Evolutionary conservation across 2,113 vertebrate genomes (phyloP).

Genomic region (Natator depressus): DNA sequence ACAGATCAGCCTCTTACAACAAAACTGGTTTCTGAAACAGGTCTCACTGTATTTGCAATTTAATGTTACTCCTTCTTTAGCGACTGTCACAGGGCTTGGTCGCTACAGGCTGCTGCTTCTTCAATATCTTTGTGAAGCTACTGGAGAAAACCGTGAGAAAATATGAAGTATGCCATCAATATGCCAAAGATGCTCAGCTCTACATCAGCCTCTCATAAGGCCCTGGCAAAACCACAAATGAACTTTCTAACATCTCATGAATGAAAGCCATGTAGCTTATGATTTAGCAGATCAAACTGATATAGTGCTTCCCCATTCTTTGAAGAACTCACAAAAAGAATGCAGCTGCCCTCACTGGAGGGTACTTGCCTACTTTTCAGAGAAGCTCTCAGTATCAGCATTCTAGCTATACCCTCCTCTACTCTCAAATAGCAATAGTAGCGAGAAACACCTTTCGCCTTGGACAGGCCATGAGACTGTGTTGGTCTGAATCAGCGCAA

Average conservation of each 20-base stretch:
- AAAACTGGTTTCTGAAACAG: neutral
- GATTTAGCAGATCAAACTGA: neutral
- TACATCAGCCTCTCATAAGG: neutral
- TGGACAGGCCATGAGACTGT: neutral
- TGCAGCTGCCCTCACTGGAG: neutral
- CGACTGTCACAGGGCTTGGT: fast-evolving
- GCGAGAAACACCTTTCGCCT: fast-evolving
- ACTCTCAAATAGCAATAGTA: fast-evolving
- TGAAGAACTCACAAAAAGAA: neutral
- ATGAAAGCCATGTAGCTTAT: neutral
- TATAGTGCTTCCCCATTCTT: fast-evolving
- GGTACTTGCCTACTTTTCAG: neutral
- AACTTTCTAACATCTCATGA: neutral
- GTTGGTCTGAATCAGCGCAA: neutral
- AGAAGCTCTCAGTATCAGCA: fast-evolving
- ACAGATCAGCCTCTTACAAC: neutral
- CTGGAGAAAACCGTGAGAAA: fast-evolving
- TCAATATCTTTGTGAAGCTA: neutral
- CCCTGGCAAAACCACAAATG: neutral
- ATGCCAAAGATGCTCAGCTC: neutral
- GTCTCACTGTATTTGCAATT: neutral
- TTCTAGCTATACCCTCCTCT: fast-evolving
- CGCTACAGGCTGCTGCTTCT: fast-evolving
- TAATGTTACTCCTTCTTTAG: fast-evolving
- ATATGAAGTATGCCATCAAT: fast-evolving